Conservation (phyloP, 2,113 vertebrate species). For the Bos javanicus region DNA sequence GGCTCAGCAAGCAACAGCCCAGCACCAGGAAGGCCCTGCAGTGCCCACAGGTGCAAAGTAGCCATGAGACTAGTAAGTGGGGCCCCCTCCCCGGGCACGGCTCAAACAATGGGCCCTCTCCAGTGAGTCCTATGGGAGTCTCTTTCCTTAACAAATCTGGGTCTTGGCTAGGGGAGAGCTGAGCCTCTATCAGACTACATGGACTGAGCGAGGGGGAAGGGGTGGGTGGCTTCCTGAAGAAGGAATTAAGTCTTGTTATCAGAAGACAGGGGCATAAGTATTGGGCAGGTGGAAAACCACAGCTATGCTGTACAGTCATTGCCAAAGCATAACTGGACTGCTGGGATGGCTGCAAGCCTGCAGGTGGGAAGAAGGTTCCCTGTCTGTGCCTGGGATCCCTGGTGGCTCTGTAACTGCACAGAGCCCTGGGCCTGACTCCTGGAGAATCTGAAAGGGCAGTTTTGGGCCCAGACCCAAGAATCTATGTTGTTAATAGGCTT, state of each 20-base stretch:
- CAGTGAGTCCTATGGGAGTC: background rate
- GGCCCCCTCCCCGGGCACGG: rapidly evolving
- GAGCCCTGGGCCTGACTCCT: background rate
- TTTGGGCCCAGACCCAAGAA: background rate
- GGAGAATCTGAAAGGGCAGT: background rate
- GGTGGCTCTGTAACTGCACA: background rate
- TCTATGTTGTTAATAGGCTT: background rate
- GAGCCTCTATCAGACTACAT: background rate
- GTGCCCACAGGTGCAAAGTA: constrained; percentile 79
- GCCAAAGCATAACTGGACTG: too few species aligned
- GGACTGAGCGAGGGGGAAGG: rapidly evolving
- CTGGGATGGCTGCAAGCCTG: background rate
- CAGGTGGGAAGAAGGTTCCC: background rate
- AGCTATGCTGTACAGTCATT: background rate
- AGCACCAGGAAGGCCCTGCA: rapidly evolving
- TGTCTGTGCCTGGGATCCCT: too few species aligned
- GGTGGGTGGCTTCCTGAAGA: background rate
- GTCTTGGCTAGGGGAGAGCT: background rate
- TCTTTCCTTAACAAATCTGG: background rate
- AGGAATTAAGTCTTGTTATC: background rate
- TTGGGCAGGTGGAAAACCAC: background rate
- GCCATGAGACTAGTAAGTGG: constrained; percentile 83
- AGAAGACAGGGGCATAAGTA: background rate
- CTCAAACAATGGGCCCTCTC: rapidly evolving
- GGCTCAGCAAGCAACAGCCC: constrained; percentile 36